These are phyloP conservation scores for Knipowitschia caucasica DNA, from an alignment of 2,797 vertebrate species.

Conservation along the genomic window DNA sequence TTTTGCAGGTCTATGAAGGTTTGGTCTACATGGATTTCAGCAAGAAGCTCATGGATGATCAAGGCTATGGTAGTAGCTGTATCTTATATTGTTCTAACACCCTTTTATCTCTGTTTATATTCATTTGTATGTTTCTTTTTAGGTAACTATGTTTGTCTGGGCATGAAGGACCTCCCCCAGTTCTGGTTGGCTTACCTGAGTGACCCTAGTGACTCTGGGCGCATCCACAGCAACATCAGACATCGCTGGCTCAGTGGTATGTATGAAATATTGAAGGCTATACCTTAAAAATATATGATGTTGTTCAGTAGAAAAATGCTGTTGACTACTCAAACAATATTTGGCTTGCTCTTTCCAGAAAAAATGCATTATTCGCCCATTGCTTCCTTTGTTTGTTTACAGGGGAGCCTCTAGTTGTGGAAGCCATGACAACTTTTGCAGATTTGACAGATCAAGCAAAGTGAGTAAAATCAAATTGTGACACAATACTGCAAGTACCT, in stretches of 20 bases:
- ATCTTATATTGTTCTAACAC: not conserved
- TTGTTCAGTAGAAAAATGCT: not conserved
- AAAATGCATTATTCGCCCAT: not conserved
- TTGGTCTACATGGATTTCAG: constrained; percentile 85
- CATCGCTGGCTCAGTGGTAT: constrained; percentile 81
- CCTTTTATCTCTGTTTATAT: not conserved
- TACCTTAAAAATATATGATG: not conserved
- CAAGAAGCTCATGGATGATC: constrained; percentile 76
- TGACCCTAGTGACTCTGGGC: constrained; percentile 83
- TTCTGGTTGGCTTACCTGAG: constrained; percentile 83
- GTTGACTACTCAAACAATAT: not conserved
- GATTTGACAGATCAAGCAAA: constrained; percentile 79
- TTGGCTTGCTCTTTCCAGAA: too few relatives aligned
- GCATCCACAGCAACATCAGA: constrained; percentile 81
- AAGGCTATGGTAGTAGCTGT: constrained; percentile 70
- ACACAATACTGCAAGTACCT: not conserved
- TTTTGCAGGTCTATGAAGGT: constrained; percentile 79
- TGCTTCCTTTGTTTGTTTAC: constrained; percentile 5
- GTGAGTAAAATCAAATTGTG: constrained; percentile 48
- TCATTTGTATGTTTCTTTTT: constrained; percentile 6
- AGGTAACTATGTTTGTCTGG: constrained; percentile 75
- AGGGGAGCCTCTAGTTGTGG: constrained; percentile 75
- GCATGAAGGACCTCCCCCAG: constrained; percentile 66
- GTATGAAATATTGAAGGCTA: constrained; percentile 52
- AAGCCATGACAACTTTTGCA: constrained; percentile 80